Evolutionary conservation across 1,140 invertebrate species (phyloP).

Genomic region (Euwallacea fornicatus): DNA sequence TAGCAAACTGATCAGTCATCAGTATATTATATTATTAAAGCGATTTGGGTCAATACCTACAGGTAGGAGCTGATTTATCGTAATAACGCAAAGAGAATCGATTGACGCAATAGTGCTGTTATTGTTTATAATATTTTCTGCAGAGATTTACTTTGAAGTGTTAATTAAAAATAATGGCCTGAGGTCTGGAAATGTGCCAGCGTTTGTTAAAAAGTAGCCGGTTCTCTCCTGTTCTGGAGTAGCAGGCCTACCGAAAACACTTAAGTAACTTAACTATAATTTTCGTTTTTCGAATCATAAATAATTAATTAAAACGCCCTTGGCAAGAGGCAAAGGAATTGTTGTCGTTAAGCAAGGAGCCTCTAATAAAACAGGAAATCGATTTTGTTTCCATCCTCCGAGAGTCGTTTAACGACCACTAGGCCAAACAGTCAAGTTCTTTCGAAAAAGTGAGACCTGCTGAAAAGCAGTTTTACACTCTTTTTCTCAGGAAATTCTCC

Average conservation of each 20-base stretch:
- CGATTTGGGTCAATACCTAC: slow-evolving; percentile 1
- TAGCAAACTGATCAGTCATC: slow-evolving; percentile 6
- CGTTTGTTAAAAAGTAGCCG: neutral
- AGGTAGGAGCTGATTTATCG: neutral
- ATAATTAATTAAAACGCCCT: slow-evolving; percentile 14
- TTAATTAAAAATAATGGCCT: neutral
- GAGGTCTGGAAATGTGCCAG: neutral
- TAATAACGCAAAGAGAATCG: too few species aligned
- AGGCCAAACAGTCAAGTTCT: slow-evolving; percentile 11
- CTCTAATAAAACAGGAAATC: slow-evolving; percentile 7
- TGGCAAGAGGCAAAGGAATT: slow-evolving; percentile 7
- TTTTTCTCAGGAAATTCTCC: neutral
- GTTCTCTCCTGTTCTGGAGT: neutral
- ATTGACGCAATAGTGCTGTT: neutral
- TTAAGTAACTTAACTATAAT: slow-evolving; percentile 3
- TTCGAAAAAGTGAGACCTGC: neutral
- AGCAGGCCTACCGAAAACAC: neutral
- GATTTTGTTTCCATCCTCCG: slow-evolving; percentile 7
- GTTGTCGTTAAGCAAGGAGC: neutral
- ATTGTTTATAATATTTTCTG: neutral
- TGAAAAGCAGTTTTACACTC: neutral
- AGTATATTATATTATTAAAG: neutral
- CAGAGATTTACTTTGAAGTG: neutral
- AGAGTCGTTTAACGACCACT: neutral
- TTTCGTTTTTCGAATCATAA: neutral